A percentile compares a stretch with the other conserved stretches of the same genome.
phyloP scores from a whole-genome alignment of 2,113 vertebrate genomes.

The Limanda limanda region DNA sequence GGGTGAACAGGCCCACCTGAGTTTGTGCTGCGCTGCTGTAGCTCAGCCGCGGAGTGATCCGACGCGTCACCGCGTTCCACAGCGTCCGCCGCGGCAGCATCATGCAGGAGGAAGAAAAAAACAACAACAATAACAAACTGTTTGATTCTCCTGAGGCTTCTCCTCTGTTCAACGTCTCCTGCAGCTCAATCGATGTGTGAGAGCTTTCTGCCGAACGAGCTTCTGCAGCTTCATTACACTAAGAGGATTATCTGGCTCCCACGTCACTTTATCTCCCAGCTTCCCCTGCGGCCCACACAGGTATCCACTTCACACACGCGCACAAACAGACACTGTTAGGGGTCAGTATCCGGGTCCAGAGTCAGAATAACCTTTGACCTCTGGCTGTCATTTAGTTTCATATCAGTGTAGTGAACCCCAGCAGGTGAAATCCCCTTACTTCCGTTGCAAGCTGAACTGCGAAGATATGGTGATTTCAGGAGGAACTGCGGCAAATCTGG shows the following conservation, averaged over 20 bases:
- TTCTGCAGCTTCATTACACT: conserved; percentile 42
- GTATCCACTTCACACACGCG: background rate
- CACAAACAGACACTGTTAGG: background rate
- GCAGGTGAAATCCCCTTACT: no score
- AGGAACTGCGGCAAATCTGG: no score
- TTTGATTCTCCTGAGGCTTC: background rate
- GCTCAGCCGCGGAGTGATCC: conserved; percentile 34
- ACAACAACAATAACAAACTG: background rate
- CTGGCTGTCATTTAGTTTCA: background rate
- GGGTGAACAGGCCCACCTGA: conserved; percentile 58
- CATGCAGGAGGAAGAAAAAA: conserved; percentile 18
- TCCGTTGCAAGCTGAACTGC: no score
- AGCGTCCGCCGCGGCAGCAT: conserved; percentile 64
- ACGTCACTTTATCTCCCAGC: conserved; percentile 47
- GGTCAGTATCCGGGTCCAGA: background rate
- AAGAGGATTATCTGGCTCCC: conserved; percentile 57
- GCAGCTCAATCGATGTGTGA: background rate
- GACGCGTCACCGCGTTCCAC: conserved; percentile 29
- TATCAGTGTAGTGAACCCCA: no score
- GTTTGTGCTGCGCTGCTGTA: conserved; percentile 64
- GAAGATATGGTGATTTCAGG: no score
- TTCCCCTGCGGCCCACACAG: background rate
- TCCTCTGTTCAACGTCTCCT: background rate
- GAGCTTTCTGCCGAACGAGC: background rate
- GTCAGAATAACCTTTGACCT: background rate